These are phyloP conservation scores for Eulemur rufifrons DNA, from an alignment of 2,113 vertebrate genomes.

Conservation along the genomic window DNA sequence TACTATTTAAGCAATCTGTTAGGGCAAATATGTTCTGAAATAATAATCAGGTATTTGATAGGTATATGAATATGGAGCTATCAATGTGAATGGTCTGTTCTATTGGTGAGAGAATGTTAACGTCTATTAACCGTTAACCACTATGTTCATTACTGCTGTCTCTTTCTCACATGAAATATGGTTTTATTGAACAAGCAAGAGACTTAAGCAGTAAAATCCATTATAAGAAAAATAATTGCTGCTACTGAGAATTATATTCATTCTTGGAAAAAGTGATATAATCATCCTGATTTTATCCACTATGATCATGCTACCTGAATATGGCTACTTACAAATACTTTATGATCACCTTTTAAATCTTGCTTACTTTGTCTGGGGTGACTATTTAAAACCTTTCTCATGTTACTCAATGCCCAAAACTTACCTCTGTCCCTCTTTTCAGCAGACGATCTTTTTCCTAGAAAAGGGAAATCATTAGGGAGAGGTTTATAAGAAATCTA, in stretches of 20 bases:
- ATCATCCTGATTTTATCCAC: neutral
- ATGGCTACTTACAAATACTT: constrained; percentile 10
- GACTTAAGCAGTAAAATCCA: neutral
- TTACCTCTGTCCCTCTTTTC: neutral
- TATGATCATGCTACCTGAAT: neutral
- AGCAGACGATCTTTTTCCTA: constrained; percentile 1
- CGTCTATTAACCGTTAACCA: neutral
- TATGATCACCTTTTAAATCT: neutral
- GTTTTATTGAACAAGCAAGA: neutral
- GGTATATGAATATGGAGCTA: neutral
- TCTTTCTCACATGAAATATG: neutral
- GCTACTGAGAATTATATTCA: neutral
- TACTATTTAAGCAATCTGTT: neutral
- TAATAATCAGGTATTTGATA: neutral
- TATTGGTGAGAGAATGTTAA: constrained; percentile 41
- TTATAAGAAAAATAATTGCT: neutral
- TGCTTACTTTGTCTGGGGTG: neutral
- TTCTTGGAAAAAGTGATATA: neutral
- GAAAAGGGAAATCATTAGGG: neutral
- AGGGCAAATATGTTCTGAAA: constrained; percentile 7
- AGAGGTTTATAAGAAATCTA: neutral
- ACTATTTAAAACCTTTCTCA: neutral
- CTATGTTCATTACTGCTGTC: neutral
- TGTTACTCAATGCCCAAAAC: neutral
- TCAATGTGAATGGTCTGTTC: constrained; percentile 21